These are phyloP conservation scores for Selene dorsalis DNA, from an alignment of 2,797 vertebrate genomes.

Conservation along the genomic window DNA sequence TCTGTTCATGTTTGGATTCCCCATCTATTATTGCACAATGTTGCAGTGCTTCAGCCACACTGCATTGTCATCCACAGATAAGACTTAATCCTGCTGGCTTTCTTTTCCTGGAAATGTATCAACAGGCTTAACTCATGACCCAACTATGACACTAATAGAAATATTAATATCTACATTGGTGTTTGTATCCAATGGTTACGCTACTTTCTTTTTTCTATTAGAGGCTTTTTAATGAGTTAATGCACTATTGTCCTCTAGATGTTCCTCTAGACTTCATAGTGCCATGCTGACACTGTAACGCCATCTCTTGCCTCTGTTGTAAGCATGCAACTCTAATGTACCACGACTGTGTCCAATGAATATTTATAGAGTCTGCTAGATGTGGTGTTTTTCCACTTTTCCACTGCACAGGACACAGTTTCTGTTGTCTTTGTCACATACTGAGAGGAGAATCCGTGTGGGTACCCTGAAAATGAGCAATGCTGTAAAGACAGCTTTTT, in stretches of 20 bases:
- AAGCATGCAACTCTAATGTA: not conserved
- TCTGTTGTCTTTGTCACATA: not conserved
- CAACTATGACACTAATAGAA: not conserved
- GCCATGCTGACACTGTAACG: slow-evolving; percentile 8
- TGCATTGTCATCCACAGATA: not conserved
- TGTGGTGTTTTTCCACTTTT: not conserved
- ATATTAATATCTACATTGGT: not conserved
- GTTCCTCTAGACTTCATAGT: too few species aligned
- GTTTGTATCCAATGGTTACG: not conserved
- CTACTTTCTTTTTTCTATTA: not conserved
- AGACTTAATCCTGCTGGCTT: not conserved
- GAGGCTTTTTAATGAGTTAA: too few species aligned
- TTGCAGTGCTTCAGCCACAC: not conserved
- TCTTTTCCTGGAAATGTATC: not conserved
- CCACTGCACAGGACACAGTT: not conserved
- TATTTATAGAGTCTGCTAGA: not conserved
- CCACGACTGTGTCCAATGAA: not conserved
- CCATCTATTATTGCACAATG: not conserved
- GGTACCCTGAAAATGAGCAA: not conserved
- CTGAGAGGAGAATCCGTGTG: not conserved
- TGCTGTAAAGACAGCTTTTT: not conserved
- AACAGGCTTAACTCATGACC: not conserved
- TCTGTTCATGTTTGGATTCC: slow-evolving; percentile 2
- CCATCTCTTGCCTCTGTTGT: not conserved
- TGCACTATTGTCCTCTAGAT: too few species aligned